Evolutionary conservation across 2,797 vertebrate genomes (phyloP).

Genomic region (Phataginus tricuspis): DNA sequence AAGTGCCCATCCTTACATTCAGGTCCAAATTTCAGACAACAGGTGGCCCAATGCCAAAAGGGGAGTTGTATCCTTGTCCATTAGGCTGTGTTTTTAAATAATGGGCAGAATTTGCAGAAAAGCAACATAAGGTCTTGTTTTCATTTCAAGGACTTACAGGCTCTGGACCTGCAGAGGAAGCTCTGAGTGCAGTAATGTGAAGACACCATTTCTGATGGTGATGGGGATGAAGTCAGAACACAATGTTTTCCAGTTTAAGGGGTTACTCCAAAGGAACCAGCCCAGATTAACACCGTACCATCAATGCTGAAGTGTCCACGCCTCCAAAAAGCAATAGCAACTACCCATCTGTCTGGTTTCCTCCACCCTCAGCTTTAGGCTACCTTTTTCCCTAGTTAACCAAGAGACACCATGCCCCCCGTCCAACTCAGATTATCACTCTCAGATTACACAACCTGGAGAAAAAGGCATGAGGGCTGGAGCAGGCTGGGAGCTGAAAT

Average conservation of each 20-base stretch:
- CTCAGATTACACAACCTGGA: not conserved
- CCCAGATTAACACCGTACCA: no score
- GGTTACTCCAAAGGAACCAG: not conserved
- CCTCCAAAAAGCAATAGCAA: not conserved
- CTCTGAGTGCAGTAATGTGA: not conserved
- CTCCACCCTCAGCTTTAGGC: not conserved
- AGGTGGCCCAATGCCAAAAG: not conserved
- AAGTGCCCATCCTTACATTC: not conserved
- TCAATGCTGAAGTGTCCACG: no score
- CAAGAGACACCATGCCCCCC: not conserved
- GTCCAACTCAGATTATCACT: not conserved
- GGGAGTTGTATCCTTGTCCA: not conserved
- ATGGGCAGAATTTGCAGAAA: not conserved
- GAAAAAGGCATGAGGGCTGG: not conserved
- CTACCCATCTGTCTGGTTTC: not conserved
- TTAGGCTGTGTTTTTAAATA: conserved; percentile 28
- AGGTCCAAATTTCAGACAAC: not conserved
- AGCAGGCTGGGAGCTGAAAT: not conserved
- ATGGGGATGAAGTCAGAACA: not conserved
- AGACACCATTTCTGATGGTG: not conserved
- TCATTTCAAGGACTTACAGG: not conserved
- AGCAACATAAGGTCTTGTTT: conserved; percentile 29
- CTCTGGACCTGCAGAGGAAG: not conserved
- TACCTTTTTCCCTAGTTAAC: not conserved
- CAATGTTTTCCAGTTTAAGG: not conserved